phyloP scores from a whole-genome alignment of 2,797 vertebrate species.

The Enteromius fasciolatus region DNA sequence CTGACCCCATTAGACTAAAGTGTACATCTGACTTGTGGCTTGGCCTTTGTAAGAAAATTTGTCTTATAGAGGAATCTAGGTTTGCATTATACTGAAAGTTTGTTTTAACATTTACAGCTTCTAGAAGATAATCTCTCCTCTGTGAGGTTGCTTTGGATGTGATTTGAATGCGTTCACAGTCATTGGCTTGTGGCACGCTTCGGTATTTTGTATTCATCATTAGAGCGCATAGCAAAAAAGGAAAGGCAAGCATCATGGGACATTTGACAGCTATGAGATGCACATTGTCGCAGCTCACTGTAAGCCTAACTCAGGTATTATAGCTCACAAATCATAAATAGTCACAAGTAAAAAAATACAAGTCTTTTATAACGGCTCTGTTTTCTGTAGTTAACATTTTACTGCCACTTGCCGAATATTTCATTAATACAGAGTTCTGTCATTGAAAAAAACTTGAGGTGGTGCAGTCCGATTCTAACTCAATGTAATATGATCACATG shows the following conservation, averaged over 20 bases:
- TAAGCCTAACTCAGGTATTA: neutral
- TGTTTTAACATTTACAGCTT: neutral
- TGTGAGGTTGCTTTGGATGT: constrained; percentile 10
- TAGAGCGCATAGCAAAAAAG: constrained; percentile 22
- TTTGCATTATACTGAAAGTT: neutral
- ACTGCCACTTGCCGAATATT: neutral
- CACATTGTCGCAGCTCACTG: neutral
- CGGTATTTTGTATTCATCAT: constrained; percentile 29
- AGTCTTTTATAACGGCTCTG: neutral
- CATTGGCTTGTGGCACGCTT: constrained; percentile 12
- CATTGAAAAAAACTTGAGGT: neutral
- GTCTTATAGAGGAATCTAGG: neutral
- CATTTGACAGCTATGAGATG: constrained; percentile 32
- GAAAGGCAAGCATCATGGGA: constrained; percentile 40
- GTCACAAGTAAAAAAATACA: constrained; percentile 1
- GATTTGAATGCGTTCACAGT: constrained; percentile 14
- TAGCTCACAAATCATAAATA: neutral
- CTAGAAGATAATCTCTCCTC: neutral
- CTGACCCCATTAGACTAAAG: constrained; percentile 19
- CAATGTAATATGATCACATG: neutral
- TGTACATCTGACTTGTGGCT: neutral
- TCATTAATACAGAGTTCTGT: neutral
- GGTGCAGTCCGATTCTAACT: neutral
- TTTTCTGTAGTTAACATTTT: neutral
- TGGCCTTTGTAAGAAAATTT: neutral